Evolutionary conservation across 2,888 invertebrate genomes (phyloP).

Genomic region (Thecophora atra): DNA sequence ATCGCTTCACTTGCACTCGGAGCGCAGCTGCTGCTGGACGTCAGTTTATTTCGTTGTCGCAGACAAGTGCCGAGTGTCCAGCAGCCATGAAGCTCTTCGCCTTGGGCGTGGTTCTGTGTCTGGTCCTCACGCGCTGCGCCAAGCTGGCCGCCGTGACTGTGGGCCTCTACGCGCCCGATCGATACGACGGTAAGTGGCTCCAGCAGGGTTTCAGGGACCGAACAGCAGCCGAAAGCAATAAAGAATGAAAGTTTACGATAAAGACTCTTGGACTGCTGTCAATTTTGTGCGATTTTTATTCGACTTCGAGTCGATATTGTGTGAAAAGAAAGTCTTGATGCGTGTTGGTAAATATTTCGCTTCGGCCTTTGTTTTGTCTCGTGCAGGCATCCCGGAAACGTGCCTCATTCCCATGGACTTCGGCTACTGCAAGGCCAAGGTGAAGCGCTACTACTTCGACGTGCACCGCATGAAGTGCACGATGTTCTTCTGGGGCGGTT

Average conservation of each 20-base stretch:
- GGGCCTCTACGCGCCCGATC: constrained; percentile 47
- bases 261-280: no score
- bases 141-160: constrained; percentile 38
- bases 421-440: constrained; percentile 80
- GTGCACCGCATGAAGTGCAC: constrained; percentile 68
- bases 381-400: constrained; percentile 66
- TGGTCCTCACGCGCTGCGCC: constrained; percentile 11
- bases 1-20: not conserved
- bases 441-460: constrained; percentile 81
- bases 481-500: constrained; percentile 78
- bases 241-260: no score
- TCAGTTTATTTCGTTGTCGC: no score
- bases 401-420: constrained; percentile 74
- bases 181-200: constrained; percentile 47
- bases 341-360: no score
- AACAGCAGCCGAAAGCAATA: constrained; percentile 40
- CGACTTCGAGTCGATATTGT: not conserved
- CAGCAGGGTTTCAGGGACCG: no score
- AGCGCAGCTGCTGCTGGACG: not conserved
- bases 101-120: constrained; percentile 14
- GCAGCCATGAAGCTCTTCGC: constrained; percentile 20
- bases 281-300: no score
- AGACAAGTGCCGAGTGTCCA: no score
- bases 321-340: not conserved
- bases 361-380: constrained; percentile 9